phyloP scores from a whole-genome alignment of 2,113 vertebrate species.

The Astur gentilis region DNA sequence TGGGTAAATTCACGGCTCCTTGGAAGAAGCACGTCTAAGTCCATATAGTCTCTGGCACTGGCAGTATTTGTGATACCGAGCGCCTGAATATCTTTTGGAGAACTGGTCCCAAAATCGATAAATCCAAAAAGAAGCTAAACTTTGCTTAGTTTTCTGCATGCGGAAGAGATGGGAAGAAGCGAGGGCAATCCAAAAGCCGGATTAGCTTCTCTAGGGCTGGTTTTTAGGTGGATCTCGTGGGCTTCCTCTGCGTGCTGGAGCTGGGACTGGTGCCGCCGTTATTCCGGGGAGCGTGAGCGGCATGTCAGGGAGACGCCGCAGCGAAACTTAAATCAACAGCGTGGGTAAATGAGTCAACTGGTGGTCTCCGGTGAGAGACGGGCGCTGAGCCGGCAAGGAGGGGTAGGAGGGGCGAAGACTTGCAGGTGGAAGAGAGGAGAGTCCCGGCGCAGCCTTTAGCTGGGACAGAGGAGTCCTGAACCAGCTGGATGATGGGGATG shows the following conservation, averaged over 20 bases:
- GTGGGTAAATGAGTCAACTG: not conserved
- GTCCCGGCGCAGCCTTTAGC: not conserved
- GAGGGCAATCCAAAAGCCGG: fast-evolving
- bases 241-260: not conserved
- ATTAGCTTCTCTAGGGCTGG: not conserved
- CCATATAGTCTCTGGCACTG: fast-evolving
- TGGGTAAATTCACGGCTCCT: not conserved
- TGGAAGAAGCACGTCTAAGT: not conserved
- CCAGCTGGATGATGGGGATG: not conserved
- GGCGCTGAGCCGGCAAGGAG: not conserved
- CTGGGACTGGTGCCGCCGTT: not conserved
- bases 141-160: not conserved
- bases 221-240: not conserved
- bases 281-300: fast-evolving
- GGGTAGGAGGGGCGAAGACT: not conserved
- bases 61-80: no score
- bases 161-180: fast-evolving
- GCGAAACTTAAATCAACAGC: no score
- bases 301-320: not conserved
- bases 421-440: not conserved
- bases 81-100: not conserved
- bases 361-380: not conserved
- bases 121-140: not conserved
- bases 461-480: not conserved
- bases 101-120: fast-evolving